Evolutionary conservation across 2,888 invertebrate genomes (phyloP).

Genomic region (Leptopilina myrica): DNA sequence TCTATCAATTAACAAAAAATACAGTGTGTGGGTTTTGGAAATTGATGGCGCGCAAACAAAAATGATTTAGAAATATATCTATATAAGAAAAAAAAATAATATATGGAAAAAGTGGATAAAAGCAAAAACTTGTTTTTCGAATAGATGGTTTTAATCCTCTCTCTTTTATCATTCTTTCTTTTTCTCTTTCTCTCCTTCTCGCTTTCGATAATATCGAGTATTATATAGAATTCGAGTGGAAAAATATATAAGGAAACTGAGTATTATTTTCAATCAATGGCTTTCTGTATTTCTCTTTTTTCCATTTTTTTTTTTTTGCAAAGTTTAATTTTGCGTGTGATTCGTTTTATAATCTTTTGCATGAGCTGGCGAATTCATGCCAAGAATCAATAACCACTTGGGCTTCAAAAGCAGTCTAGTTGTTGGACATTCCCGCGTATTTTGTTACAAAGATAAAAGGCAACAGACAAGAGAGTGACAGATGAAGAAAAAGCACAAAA

Average conservation of each 20-base stretch:
- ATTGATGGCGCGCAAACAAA: background rate
- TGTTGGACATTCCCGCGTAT: constrained; percentile 25
- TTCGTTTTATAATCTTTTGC: constrained; percentile 23
- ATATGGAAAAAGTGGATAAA: background rate
- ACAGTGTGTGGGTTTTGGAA: background rate
- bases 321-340: background rate
- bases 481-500: constrained; percentile 14
- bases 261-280: background rate
- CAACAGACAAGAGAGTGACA: constrained; percentile 10
- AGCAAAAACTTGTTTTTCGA: constrained; percentile 13
- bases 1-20: background rate
- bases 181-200: background rate
- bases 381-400: constrained; percentile 29
- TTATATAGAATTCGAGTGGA: background rate
- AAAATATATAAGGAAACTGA: background rate
- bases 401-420: background rate
- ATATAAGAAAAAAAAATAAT: too few species aligned
- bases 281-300: constrained; percentile 14
- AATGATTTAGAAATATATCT: too few species aligned
- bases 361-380: constrained; percentile 8
- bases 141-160: constrained; percentile 7
- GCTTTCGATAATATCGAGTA: background rate
- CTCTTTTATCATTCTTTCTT: too few species aligned
- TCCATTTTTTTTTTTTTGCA: background rate
- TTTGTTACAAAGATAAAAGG: constrained; percentile 16